Percentiles rank a stretch among this genome's conserved stretches.
phyloP scores from a whole-genome alignment of 64 coral and sea anemone genomes.

The Pocillopora damicornis region DNA sequence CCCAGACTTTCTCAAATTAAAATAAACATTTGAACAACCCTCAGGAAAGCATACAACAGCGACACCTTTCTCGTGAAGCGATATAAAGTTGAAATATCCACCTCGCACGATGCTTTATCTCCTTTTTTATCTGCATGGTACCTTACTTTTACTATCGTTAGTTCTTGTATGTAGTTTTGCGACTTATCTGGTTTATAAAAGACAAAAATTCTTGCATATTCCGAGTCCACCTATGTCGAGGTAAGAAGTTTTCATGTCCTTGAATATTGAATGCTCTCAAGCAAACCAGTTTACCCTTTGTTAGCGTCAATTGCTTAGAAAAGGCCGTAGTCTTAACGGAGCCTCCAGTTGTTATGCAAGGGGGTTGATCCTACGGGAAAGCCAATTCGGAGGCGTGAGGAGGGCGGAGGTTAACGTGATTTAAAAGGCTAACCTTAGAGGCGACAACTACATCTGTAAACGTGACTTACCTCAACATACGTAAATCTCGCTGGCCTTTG shows the following conservation, averaged over 20 bases:
- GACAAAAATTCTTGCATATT: constrained; percentile 31
- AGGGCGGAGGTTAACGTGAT: no score
- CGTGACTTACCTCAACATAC: no score
- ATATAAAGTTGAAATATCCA: neutral
- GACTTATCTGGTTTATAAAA: neutral
- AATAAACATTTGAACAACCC: neutral
- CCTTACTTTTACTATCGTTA: neutral
- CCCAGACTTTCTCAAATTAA: neutral
- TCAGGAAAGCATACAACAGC: neutral
- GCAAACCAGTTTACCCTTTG: no score
- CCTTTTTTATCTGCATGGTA: neutral
- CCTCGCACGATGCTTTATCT: neutral
- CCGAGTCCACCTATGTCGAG: constrained; percentile 37
- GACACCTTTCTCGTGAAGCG: neutral
- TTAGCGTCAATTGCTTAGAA: neutral
- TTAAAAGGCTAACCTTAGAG: no score
- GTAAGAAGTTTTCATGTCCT: neutral
- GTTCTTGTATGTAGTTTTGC: constrained; percentile 4
- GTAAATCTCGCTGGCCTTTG: no score
- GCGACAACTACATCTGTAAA: no score
- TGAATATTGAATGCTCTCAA: no score
- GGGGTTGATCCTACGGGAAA: no score
- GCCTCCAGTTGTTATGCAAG: neutral
- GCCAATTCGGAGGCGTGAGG: no score
- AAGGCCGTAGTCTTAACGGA: neutral